Base-by-base conservation (phyloP, 2,888 invertebrate genomes). In the Acronicta psi region DNA sequence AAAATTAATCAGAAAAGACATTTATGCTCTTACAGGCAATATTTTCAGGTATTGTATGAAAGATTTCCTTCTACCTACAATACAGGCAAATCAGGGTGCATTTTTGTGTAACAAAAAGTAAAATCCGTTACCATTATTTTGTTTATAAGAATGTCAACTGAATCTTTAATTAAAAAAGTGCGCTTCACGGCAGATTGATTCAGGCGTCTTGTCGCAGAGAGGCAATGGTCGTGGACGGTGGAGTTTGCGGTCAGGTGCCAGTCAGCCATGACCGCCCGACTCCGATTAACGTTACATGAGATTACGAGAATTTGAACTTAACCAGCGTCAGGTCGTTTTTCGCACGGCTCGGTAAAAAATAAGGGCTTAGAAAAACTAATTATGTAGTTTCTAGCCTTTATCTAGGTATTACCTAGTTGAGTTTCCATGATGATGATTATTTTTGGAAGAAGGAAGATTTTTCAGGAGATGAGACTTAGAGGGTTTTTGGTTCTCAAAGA, bases 181-280 rank as follows among this genome's bases (percentile, higher is more conserved):
- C 18, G 38, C 9, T 54, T 54, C 47, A 44, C 60, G 25, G 50
- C 3, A 14, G 38, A 55, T 46, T 52, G 68, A 41, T 47, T 55
- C 9, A 54, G 25, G 42, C 23, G 42, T 34, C 36, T 29, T 47
- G 57, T 14, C 16, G 6, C 29, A 40, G 44, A 20, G 52, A 36
- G 40, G 17, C 36, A 38, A 14, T 43, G 47, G 54, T 66, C 58
- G 47, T 17, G 46, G 65, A 36, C 14, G 49, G 73, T 45, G 55
- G 65, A 67, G 42, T 54, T 64, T 72, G 69, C 59, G 70, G 73
- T 62, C 59, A 54, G 42, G 29, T 20, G n/a, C 38, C 58, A 29
- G 23, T 61, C 64, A 71, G 54, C 74, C 70, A 47, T 61, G 65
- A 70, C 75, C 49, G 45, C 42, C 14, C 60, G 41, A 37, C 55